These are phyloP conservation scores for Troides helena DNA, from an alignment of 2,888 invertebrate genomes.

Conservation along the genomic window DNA sequence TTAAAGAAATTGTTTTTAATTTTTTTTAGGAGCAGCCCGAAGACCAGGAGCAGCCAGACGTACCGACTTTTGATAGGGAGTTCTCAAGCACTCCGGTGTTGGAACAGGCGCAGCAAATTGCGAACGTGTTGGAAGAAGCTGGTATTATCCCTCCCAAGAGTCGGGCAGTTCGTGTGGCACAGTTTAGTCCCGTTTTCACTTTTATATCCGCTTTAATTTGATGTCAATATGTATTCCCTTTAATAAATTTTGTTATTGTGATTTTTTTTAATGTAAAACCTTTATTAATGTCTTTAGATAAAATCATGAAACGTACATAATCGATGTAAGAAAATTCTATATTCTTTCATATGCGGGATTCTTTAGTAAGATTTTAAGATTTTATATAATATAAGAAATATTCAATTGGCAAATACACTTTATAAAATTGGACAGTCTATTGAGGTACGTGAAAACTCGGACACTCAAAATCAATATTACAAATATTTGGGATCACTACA, in stretches of 20 bases:
- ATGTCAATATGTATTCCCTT: background rate
- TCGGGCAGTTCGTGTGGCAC: background rate
- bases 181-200: background rate
- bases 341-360: no score
- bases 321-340: no score
- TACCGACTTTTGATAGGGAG: conserved; percentile 13
- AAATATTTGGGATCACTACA: no score
- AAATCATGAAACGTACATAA: no score
- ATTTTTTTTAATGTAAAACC: background rate
- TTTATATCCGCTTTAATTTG: background rate
- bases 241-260: background rate
- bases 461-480: no score
- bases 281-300: no score
- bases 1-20: background rate
- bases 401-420: no score
- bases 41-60: conserved; percentile 15
- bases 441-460: no score
- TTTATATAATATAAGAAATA: no score
- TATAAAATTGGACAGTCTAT: no score
- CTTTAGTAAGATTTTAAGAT: no score
- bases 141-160: background rate
- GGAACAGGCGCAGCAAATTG: conserved; percentile 23
- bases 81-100: conserved; percentile 17
- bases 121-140: background rate
- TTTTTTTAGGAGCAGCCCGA: conserved; percentile 5